Base-by-base conservation (phyloP, 2,797 vertebrate species). In the Takifugu ocellatus region DNA sequence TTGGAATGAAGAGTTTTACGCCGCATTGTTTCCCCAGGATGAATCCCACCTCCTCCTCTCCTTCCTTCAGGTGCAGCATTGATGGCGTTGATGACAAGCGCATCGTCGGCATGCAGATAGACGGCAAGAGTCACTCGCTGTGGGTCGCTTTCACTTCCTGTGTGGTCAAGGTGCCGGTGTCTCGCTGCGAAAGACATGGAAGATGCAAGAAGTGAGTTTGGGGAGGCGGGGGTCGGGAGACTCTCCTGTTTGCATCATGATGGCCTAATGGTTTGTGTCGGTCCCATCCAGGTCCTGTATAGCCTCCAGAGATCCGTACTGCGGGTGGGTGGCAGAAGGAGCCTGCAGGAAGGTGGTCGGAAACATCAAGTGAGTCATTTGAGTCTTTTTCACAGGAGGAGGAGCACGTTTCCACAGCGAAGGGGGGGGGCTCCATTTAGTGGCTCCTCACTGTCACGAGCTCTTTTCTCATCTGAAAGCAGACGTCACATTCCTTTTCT, bases 241-340 rank as follows among this genome's bases (percentile, higher is more conserved):
- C 2, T 8, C 33, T 42, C 14, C 15, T 11, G 3, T 16, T 25
- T 44, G 9, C 7, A 49, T 31, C 12, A 47, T 57, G 12, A 49
- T 16, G 25, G 3, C 48, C 61, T 80, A 12, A 73, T 66, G 17
- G 52, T 53, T 68, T 59, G 25, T 70, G 44, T 72, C 17, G 57
- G 57, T 50, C 29, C 68, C 31, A 72, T 75, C 63, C 83, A 98
- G 97, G 91, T 94, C 95, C 81, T 98, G 97, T 68, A 95, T 98
- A 53, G 96, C 97, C 2, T 96, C 97, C 87, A 92, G 96, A 88
- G 97, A 99, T 79, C 97, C 97, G 0, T 99, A 98, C 73, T 99
- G 97, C 1, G 96, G 96, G 57, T 99, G 97, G 97, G 85, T 94
- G 72, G 92, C 93, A 60, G 95, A 98, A 59, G 94, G 94, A 57